Percentiles rank a stretch among this genome's conserved stretches.
Evolutionary conservation across 2,113 vertebrate genomes (phyloP).

Genomic region (Pangasianodon hypophthalmus): DNA sequence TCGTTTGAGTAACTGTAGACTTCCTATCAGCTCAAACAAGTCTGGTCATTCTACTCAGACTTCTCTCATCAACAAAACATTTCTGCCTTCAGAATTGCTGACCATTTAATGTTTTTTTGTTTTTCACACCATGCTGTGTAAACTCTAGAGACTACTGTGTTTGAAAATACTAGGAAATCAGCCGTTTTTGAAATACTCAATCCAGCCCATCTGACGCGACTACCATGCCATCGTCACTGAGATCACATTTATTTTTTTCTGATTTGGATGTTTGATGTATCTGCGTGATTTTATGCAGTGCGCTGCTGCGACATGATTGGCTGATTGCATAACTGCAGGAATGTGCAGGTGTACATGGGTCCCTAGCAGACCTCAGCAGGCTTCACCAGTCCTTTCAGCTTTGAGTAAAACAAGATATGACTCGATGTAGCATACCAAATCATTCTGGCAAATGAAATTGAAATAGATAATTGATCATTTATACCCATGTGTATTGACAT

Average conservation of each 20-base stretch:
- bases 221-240: not conserved
- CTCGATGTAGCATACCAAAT: not conserved
- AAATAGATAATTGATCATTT: not conserved
- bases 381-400: not conserved
- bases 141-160: not conserved
- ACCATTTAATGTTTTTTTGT: not conserved
- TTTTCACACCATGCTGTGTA: not conserved
- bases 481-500: not conserved
- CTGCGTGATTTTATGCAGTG: not conserved
- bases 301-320: not conserved
- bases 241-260: not conserved
- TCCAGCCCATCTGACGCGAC: not conserved
- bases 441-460: not conserved
- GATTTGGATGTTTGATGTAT: not conserved
- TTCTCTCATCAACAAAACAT: not conserved
- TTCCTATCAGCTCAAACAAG: not conserved
- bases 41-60: not conserved
- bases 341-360: not conserved
- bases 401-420: not conserved
- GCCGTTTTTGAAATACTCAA: not conserved
- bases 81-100: not conserved
- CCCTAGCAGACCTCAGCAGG: not conserved
- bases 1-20: not conserved
- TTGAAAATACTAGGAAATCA: not conserved
- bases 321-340: not conserved